Conservation (phyloP, 2,888 invertebrate genomes). For the Leptogaster cylindrica region DNA sequence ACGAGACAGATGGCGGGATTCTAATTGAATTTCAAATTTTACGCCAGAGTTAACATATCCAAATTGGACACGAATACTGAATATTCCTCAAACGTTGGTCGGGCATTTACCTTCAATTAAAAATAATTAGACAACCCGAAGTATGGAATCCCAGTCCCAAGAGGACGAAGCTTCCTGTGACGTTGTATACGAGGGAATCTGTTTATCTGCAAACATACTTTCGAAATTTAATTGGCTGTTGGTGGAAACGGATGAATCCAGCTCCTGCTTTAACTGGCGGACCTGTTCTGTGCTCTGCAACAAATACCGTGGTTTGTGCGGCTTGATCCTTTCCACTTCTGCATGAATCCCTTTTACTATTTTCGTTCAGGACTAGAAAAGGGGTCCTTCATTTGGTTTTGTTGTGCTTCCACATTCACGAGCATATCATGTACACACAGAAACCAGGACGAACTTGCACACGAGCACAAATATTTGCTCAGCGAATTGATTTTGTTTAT, state of each 20-base stretch:
- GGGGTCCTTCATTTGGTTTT: background rate
- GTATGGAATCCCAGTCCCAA: background rate
- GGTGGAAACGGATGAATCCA: constrained; percentile 36
- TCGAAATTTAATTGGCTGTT: constrained; percentile 46
- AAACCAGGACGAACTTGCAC: constrained; percentile 27
- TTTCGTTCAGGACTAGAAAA: background rate
- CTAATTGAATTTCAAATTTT: constrained; percentile 29
- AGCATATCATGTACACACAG: background rate
- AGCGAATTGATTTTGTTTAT: constrained; percentile 46
- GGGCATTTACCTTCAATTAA: constrained; percentile 39
- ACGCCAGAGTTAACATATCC: constrained; percentile 6
- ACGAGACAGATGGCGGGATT: constrained; percentile 18
- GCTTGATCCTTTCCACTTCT: background rate
- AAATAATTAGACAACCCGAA: constrained; percentile 31
- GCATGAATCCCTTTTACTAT: constrained; percentile 17
- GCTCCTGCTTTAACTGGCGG: background rate
- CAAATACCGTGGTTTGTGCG: too few species aligned
- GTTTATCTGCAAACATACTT: constrained; percentile 44
- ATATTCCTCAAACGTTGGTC: background rate
- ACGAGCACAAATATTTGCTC: constrained; percentile 44
- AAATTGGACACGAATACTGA: constrained; percentile 11
- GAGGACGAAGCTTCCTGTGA: constrained; percentile 8
- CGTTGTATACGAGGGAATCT: constrained; percentile 31
- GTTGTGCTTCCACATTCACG: background rate
- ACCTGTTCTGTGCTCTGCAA: too few species aligned